Conservation (phyloP, 2,888 invertebrate genomes). For the Ferrisia virgata region DNA sequence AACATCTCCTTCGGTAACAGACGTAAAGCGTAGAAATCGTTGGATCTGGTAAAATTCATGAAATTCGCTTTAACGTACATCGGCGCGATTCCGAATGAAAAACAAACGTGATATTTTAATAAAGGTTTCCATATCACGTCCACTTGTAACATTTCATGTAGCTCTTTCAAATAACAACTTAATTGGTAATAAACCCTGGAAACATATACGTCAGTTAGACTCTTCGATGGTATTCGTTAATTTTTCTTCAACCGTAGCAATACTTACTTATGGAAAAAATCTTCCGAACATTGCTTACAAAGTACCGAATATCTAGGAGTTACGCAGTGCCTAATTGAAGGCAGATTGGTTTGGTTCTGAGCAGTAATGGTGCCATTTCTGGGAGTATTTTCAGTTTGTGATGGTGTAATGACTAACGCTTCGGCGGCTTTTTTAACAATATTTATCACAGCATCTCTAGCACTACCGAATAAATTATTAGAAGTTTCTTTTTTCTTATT, state of each 20-base stretch:
- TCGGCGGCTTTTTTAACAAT: constrained; percentile 90
- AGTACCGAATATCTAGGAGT: constrained; percentile 72
- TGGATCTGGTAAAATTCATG: neutral
- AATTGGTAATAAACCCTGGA: constrained; percentile 67
- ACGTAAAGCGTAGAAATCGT: constrained; percentile 21
- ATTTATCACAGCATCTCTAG: constrained; percentile 84
- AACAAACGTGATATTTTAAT: constrained; percentile 30
- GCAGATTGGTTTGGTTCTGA: constrained; percentile 53
- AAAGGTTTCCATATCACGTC: constrained; percentile 58
- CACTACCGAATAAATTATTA: constrained; percentile 78
- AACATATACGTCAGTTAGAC: too few relatives aligned
- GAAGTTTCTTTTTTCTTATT: constrained; percentile 53
- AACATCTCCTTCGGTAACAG: constrained; percentile 58
- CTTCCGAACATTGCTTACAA: constrained; percentile 72
- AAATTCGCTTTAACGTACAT: neutral
- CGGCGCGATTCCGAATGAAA: constrained; percentile 16
- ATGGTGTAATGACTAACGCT: constrained; percentile 66
- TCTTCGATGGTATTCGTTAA: too few relatives aligned
- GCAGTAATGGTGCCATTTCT: neutral
- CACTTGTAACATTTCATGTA: constrained; percentile 62
- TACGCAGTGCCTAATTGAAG: constrained; percentile 56
- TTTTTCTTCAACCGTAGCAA: too few relatives aligned
- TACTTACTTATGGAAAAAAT: constrained; percentile 59
- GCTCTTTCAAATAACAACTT: constrained; percentile 65
- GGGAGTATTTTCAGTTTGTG: constrained; percentile 49